Evolutionary conservation across 2,888 invertebrate species (phyloP), one percentile per base, ranked within the genome.

Genomic region (Agriopis aurantiaria): DNA sequence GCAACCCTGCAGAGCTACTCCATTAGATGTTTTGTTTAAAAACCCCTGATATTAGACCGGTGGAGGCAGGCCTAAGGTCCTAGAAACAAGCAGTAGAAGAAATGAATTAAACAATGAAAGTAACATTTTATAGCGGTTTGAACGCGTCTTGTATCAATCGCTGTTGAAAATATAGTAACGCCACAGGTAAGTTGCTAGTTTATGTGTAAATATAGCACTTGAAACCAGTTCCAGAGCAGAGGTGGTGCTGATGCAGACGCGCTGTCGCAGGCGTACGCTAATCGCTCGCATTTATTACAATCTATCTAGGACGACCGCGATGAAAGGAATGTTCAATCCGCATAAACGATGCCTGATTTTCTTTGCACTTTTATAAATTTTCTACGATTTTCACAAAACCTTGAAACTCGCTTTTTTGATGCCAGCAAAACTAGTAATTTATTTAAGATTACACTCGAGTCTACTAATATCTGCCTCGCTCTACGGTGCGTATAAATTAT

Each of bases 401-500:
- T 60, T 67, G 63, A 56, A 46, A 40, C 59, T 46, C 51, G 63
- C 62, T 71, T 72, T 73, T 58, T 74, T 51, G 56, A 65, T 65
- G 71, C 45, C 53, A 62, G 65, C 64, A 66, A 60, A 23, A 69
- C 74, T 80, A 84, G 85, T 84, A 83, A 87, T 85, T 33, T 33
- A 23, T 23, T 86, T 85, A 85, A 87, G 86, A 85, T 88, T 86
- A 84, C 85, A 82, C 81, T 81, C 83, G 82, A 83, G 80, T 82
- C 83, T 81, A 83, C 86, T 87, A 87, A 88, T 89, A 89, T 88
- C 86, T 87, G 83, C 78, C 74, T 62, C 80, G 80, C 81, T 85
- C 75, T 82, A 81, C 85, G 82, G 85, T 87, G 88, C 85, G 83
- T 90, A 90, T 93, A 93, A 94, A 91, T 93, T 91, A 93, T 91